Base-by-base conservation (phyloP, 2,797 vertebrate species). In the Darevskia nairensis region DNA sequence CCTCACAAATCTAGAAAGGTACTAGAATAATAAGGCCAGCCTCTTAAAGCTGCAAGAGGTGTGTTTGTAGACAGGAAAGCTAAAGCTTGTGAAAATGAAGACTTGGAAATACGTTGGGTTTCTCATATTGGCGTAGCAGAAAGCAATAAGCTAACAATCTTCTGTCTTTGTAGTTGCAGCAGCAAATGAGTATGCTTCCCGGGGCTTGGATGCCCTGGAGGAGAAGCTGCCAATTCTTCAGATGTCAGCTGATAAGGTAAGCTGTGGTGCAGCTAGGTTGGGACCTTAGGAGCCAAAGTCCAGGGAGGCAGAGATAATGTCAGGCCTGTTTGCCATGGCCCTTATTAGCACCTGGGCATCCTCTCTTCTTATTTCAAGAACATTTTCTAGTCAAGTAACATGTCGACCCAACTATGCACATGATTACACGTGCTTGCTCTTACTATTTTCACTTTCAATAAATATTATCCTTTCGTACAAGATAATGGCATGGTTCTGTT, bases 221-320 rank as follows among this genome's bases (percentile, higher is more conserved):
- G 76, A 95, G 41, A 94, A 90, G 6, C 86, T 96, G 77, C 85
- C 93, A 1, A 61, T 93, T 74, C 80, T 96, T 88, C 89, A 95
- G 27, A 85, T 96, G 82, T 93, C 92, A 0, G 59, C 93, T 0
- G 94, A 93, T 6, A 93, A 97, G 95, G 96, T 96, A 75, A 91
- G 15, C n/a, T n/a, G 35, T 39, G 35, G 59, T 7, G 59, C 21
- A 61, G 19, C 59, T 17, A 17, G 59, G 19, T 17, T 21, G 15
- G 59, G 59, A 61, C 59, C 59, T 61, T 17, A 21, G 59, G 19
- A 21, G 59, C 15, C 17, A 23, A 23, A 61, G 19, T 61, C 59
- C 17, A 61, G 59, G 59, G 59, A 61, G 15, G 59, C 17, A 61
- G 59, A 61, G 21, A 61, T 61, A 21, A 61, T 23, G 21, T 19